Conservation (phyloP, 1,140 invertebrate species). For the Diplogasteroides magnus region DNA sequence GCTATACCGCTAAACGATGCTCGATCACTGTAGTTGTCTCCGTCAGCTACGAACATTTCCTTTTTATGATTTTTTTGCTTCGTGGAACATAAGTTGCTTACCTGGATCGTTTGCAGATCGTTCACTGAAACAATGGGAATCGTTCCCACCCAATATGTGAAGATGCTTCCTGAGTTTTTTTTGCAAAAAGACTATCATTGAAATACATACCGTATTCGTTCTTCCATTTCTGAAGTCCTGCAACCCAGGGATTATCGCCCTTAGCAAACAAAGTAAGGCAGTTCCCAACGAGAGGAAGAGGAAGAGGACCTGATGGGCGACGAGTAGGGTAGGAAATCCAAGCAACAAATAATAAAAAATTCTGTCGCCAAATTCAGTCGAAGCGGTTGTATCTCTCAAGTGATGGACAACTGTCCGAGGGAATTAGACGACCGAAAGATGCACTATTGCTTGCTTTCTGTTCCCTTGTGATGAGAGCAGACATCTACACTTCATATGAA, state of each 20-base stretch:
- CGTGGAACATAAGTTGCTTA: slow-evolving; percentile 19
- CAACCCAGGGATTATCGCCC: slow-evolving; percentile 15
- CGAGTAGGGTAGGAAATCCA: no score
- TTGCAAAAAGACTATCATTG: not conserved
- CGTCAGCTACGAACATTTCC: slow-evolving; percentile 26
- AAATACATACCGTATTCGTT: not conserved
- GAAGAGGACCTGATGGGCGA: slow-evolving; percentile 7
- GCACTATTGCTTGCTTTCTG: no score
- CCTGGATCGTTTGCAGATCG: not conserved
- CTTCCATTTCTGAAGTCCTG: not conserved
- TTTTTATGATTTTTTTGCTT: slow-evolving; percentile 20
- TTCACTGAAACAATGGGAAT: not conserved
- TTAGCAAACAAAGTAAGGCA: slow-evolving; percentile 8
- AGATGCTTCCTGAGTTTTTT: slow-evolving; percentile 21
- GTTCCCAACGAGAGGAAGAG: slow-evolving; percentile 20
- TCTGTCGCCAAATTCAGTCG: no score
- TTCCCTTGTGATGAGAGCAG: no score
- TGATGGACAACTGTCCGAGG: no score
- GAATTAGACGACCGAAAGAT: no score
- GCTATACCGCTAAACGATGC: slow-evolving; percentile 16
- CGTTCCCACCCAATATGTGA: slow-evolving; percentile 27
- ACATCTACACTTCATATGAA: not conserved
- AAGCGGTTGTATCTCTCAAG: no score
- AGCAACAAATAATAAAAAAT: no score
- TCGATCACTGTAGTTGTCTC: slow-evolving; percentile 19